phyloP scores from a whole-genome alignment of 2,888 invertebrate genomes.

The Latheticus oryzae region DNA sequence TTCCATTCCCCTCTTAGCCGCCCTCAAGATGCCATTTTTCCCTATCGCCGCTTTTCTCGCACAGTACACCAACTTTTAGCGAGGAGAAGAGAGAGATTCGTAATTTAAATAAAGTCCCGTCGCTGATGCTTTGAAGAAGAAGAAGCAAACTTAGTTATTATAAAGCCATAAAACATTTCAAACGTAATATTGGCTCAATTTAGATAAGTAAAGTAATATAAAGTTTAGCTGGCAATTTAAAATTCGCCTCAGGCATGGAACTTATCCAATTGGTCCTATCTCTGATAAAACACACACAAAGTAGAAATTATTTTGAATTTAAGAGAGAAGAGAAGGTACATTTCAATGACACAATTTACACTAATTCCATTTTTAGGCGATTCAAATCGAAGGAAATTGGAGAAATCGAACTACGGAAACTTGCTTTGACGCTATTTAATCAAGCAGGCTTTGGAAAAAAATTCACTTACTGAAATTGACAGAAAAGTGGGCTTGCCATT shows the following conservation, averaged over 20 bases:
- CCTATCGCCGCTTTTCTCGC: slow-evolving; percentile 22
- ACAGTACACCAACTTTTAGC: not conserved
- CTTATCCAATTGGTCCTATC: slow-evolving; percentile 66
- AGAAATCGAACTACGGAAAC: too few species aligned
- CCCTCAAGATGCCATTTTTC: slow-evolving; percentile 40
- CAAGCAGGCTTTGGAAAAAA: too few species aligned
- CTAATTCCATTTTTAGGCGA: too few species aligned
- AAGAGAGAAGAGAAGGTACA: slow-evolving; percentile 57
- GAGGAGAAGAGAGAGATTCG: slow-evolving; percentile 14
- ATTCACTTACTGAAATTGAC: too few species aligned
- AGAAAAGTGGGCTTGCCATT: too few species aligned
- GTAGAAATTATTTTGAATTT: slow-evolving; percentile 62
- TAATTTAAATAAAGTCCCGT: slow-evolving; percentile 30
- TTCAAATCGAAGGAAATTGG: too few species aligned
- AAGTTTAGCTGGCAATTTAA: slow-evolving; percentile 65
- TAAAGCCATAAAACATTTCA: slow-evolving; percentile 62
- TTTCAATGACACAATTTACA: too few species aligned
- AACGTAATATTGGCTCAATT: slow-evolving; percentile 64
- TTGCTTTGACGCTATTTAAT: too few species aligned
- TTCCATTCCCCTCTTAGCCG: slow-evolving; percentile 15
- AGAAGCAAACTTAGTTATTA: slow-evolving; percentile 58
- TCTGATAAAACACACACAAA: slow-evolving; percentile 64
- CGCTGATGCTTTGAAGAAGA: slow-evolving; percentile 41
- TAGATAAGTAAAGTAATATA: slow-evolving; percentile 66
- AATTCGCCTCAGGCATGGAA: slow-evolving; percentile 64